phyloP scores from a whole-genome alignment of 2,797 vertebrate genomes.

The Antrozous pallidus region DNA sequence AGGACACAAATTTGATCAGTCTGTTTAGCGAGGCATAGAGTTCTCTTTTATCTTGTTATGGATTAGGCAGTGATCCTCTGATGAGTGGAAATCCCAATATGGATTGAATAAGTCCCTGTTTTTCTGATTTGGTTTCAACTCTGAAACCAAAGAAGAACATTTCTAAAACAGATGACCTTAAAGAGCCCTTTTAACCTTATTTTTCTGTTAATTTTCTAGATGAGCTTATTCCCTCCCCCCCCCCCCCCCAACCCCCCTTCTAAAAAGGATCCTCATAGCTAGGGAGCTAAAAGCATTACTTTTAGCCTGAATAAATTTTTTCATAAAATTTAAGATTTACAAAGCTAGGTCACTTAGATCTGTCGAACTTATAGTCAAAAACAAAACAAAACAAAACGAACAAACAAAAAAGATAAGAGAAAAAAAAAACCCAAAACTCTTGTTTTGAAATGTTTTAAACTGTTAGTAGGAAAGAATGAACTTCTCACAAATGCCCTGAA shows the following conservation, averaged over 20 bases:
- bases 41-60: background rate
- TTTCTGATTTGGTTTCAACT: background rate
- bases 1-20: conserved; percentile 2
- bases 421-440: background rate
- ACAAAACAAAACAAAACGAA: too few relatives aligned
- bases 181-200: background rate
- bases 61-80: background rate
- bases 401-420: background rate
- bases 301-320: background rate
- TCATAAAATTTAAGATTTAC: conserved; percentile 2
- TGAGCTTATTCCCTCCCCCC: too few relatives aligned
- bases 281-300: background rate
- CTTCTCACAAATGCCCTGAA: background rate
- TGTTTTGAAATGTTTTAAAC: conserved; percentile 15
- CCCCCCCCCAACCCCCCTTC: too few relatives aligned
- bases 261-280: background rate
- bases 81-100: background rate
- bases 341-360: background rate
- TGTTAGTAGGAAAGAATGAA: background rate
- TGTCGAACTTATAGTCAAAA: background rate
- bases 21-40: background rate
- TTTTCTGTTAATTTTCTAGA: background rate
- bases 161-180: background rate
- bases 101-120: background rate
- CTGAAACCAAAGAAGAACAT: background rate